Evolutionary conservation across 2,888 invertebrate species (phyloP), one percentile per base, ranked within the genome.

Genomic region (Ochropleura plecta): DNA sequence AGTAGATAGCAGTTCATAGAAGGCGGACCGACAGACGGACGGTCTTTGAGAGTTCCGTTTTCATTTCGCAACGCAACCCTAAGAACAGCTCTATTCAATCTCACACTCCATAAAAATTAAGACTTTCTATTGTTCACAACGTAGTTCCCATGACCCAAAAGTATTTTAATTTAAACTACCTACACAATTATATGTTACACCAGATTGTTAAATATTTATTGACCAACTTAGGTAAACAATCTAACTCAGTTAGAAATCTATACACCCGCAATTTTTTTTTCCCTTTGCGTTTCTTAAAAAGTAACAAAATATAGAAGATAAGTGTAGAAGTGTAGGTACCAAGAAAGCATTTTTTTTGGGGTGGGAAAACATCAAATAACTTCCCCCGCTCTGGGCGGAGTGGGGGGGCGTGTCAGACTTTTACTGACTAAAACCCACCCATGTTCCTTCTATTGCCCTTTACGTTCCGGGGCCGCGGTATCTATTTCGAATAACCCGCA

Each of bases 141-240:
- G 8, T 20, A 74, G 55, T 55, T 81, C 63, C 44, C 81, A 76
- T 62, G 75, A 57, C 53, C 14, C 18, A 30, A 55, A 73, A 49
- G n/a, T 55, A 51, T 59, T 74, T 53, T 6, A 20, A 78, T 67
- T n/a, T 48, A 42, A 80, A 80, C 80, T 49, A 49, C 10, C 10
- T 48, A 72, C 80, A n/a, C 3, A 59, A 46, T 63, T 40, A n/a
- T 40, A 81, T 46, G n/a, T 44, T 30, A 30, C n/a, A 55, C n/a
- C 8, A 49, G 30, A 49, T 70, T 44, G 49, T 73, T 40, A 62
- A 73, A 53, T 12, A 8, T 5, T 16, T 40, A 46, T 62, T 44
- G 12, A 40, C 8, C n/a, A 57, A 30, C 42, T 42, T 77, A 16
- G 30, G 30, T 30, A 30, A 18, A 55, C 30, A 49, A 44, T 57